Evolutionary conservation across 2,888 invertebrate genomes (phyloP).

Genomic region (Itoplectis maculator): DNA sequence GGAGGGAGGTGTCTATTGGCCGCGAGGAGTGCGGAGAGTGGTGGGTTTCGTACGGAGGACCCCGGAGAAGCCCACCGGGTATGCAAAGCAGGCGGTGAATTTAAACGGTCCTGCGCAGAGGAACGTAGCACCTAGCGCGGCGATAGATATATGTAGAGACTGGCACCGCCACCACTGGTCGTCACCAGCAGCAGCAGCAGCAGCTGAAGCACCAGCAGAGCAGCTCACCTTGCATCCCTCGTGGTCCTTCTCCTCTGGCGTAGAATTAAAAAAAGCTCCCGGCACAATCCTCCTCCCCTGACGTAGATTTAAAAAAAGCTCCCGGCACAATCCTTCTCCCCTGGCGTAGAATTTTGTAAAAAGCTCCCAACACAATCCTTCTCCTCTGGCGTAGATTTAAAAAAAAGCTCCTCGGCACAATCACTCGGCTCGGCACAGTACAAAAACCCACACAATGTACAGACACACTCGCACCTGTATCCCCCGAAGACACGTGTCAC

Average conservation of each 20-base stretch:
- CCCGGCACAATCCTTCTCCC: slow-evolving; percentile 5
- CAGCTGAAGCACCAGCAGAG: slow-evolving; percentile 67
- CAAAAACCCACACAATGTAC: neutral
- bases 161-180: no score
- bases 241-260: slow-evolving; percentile 45
- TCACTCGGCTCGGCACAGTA: slow-evolving; percentile 25
- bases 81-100: slow-evolving; percentile 83
- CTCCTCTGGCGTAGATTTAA: no score
- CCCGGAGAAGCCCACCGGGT: slow-evolving; percentile 72
- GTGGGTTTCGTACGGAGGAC: slow-evolving; percentile 55
- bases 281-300: slow-evolving; percentile 18
- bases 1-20: slow-evolving; percentile 68
- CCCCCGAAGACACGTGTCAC: slow-evolving; percentile 38
- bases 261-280: neutral
- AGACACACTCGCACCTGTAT: slow-evolving; percentile 6
- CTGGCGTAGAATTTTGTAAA: no score
- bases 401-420: neutral
- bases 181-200: neutral
- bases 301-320: neutral
- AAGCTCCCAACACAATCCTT: no score
- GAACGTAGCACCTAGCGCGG: slow-evolving; percentile 43
- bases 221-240: slow-evolving; percentile 74
- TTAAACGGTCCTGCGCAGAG: slow-evolving; percentile 83
- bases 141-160: no score
- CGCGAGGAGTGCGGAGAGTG: slow-evolving; percentile 50